Evolutionary conservation across 1,140 invertebrate genomes (phyloP).

Genomic region (Drosophila burlai): DNA sequence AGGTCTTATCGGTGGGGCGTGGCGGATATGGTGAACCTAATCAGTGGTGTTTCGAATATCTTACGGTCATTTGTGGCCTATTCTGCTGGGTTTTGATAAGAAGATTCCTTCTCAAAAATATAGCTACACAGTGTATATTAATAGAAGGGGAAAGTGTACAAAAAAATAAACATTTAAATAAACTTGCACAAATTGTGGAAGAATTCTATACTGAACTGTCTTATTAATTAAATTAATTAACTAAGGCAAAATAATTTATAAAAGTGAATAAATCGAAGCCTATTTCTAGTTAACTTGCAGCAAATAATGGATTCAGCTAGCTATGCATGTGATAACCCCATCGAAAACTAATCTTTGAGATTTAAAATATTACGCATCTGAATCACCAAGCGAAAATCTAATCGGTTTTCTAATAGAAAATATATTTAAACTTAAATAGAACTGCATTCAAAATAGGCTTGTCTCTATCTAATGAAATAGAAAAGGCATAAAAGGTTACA

Average conservation of each 20-base stretch:
- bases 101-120: neutral
- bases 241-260: neutral
- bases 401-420: neutral
- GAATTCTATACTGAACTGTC: neutral
- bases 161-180: neutral
- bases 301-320: neutral
- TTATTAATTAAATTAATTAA: neutral
- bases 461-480: neutral
- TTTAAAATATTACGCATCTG: conserved; percentile 13
- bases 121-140: neutral
- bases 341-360: conserved; percentile 1
- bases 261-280: neutral
- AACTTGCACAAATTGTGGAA: too few relatives aligned
- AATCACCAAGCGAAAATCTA: neutral
- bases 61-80: neutral
- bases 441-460: neutral
- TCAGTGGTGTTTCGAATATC: conserved; percentile 4
- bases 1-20: conserved; percentile 28
- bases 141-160: neutral
- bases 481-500: rapidly evolving
- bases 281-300: neutral
- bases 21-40: conserved; percentile 15
- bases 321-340: conserved; percentile 1
- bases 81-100: neutral
- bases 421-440: neutral